These are phyloP conservation scores for Platalea minor DNA, from an alignment of 2,797 vertebrate genomes.

Conservation along the genomic window DNA sequence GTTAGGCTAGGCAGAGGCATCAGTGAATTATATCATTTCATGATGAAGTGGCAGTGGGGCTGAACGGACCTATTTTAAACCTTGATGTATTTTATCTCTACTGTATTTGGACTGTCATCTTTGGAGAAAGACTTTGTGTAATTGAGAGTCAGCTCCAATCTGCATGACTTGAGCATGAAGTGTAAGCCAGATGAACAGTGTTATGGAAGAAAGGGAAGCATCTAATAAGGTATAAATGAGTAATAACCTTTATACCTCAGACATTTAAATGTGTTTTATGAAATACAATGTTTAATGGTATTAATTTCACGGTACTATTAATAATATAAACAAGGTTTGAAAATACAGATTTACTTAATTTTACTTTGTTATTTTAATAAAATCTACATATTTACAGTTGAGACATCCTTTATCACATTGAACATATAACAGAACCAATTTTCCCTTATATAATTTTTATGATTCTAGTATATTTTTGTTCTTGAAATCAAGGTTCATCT, in stretches of 20 bases:
- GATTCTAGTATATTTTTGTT: background rate
- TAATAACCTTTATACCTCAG: slow-evolving; percentile 65
- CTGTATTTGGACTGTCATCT: slow-evolving; percentile 91
- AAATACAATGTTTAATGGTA: slow-evolving; percentile 33
- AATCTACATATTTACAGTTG: background rate
- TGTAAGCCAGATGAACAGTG: slow-evolving; percentile 68
- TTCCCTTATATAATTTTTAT: background rate
- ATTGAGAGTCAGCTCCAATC: slow-evolving; percentile 93
- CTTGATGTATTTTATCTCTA: slow-evolving; percentile 94
- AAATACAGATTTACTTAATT: background rate
- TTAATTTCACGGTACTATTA: slow-evolving; percentile 20
- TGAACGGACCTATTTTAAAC: slow-evolving; percentile 93
- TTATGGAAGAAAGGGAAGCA: slow-evolving; percentile 67
- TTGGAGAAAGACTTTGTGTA: slow-evolving; percentile 84
- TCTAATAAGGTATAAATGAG: slow-evolving; percentile 77
- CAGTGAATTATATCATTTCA: slow-evolving; percentile 86
- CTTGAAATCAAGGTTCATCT: background rate
- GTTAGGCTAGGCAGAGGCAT: slow-evolving; percentile 83
- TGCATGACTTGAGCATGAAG: slow-evolving; percentile 81
- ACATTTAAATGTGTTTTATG: slow-evolving; percentile 46
- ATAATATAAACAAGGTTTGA: slow-evolving; percentile 34
- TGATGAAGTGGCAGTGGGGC: slow-evolving; percentile 86
- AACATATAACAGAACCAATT: background rate
- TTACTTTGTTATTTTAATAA: background rate
- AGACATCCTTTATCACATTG: background rate